phyloP scores from a whole-genome alignment of 2,113 vertebrate species.

The Anguilla rostrata region DNA sequence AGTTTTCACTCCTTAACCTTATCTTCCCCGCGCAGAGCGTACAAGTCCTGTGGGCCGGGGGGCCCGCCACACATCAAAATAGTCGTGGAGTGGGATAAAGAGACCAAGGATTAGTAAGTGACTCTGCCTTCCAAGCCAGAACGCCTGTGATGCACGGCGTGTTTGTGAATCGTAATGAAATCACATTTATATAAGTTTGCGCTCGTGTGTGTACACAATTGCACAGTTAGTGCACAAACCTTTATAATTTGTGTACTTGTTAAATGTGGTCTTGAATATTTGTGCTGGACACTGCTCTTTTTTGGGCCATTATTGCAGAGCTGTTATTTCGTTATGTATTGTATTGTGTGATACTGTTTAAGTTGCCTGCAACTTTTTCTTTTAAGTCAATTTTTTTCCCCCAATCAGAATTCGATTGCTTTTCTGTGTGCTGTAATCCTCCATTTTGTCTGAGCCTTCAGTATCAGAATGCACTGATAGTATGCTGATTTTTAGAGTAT shows the following conservation, averaged over 20 bases:
- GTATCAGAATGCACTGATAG: not conserved
- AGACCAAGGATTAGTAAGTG: constrained; percentile 98
- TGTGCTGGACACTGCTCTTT: not conserved
- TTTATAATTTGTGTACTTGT: not conserved
- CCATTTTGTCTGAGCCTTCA: not conserved
- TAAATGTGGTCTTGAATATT: not conserved
- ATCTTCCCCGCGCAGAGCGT: constrained; percentile 68
- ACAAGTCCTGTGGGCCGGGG: constrained; percentile 93
- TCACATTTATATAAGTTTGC: not conserved
- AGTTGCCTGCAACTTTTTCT: no score
- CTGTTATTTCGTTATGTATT: not conserved
- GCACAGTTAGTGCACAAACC: not conserved
- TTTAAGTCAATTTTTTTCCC: not conserved
- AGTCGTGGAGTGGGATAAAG: constrained; percentile 98
- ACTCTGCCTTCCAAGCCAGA: not conserved
- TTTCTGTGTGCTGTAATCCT: not conserved
- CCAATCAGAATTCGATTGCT: not conserved
- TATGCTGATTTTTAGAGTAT: not conserved
- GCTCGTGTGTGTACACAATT: not conserved
- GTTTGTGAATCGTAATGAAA: not conserved
- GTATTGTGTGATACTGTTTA: not conserved
- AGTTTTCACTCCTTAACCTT: constrained; percentile 16
- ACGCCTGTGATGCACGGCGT: constrained; percentile 10
- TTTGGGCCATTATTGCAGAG: not conserved
- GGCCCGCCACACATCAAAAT: constrained; percentile 94